phyloP scores from a whole-genome alignment of 2,113 vertebrate genomes.

The Strix uralensis region DNA sequence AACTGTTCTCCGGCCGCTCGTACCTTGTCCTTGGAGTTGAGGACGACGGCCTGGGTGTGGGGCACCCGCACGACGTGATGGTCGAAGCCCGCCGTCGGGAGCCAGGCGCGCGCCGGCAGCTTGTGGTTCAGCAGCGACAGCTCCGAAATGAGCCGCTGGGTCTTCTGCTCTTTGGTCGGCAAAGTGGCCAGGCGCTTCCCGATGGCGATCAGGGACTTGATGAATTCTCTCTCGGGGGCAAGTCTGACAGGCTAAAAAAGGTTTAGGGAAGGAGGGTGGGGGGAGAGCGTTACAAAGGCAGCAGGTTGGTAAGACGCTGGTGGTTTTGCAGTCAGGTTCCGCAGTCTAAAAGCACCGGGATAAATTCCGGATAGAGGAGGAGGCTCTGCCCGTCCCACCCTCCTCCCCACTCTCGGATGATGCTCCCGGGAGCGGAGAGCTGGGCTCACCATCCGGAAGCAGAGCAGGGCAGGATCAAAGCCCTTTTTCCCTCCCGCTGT shows the following conservation, averaged over 20 bases:
- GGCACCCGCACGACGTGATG: conserved; percentile 93
- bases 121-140: conserved; percentile 96
- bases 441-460: rapidly evolving
- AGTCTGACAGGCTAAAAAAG: conserved; percentile 83
- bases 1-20: not conserved
- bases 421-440: rapidly evolving
- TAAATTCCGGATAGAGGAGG: not conserved
- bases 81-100: conserved; percentile 88
- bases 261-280: not conserved
- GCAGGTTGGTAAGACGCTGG: rapidly evolving
- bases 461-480: not conserved
- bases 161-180: conserved; percentile 98
- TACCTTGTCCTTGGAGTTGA: conserved; percentile 98
- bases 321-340: rapidly evolving
- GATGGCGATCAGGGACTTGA: conserved; percentile 93
- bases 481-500: rapidly evolving
- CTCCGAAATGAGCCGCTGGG: conserved; percentile 89
- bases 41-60: conserved; percentile 92
- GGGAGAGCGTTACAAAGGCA: not conserved
- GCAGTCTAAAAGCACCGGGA: not conserved
- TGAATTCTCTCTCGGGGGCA: conserved; percentile 92
- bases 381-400: not conserved
- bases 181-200: conserved; percentile 91
- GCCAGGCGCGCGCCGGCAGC: conserved; percentile 90
- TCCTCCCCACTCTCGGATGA: not conserved